These are phyloP conservation scores for Bombus superbus DNA, from an alignment of 1,140 invertebrate species.

Conservation along the genomic window DNA sequence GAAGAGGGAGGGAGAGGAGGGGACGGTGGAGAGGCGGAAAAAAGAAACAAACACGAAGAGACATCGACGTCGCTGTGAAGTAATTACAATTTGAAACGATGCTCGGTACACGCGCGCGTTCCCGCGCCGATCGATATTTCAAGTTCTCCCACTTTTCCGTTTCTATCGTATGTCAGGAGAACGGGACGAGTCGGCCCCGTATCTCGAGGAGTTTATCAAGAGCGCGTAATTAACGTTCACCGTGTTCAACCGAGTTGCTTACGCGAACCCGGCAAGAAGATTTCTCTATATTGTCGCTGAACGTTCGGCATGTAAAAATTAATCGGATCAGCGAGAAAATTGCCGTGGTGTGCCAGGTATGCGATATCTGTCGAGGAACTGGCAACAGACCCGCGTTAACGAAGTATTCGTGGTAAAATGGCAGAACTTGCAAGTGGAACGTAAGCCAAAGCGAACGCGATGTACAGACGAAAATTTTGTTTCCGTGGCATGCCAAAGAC, in stretches of 20 bases:
- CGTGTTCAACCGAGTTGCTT: background rate
- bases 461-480: background rate
- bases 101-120: background rate
- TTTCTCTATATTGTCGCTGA: conserved; percentile 8
- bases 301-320: conserved; percentile 1
- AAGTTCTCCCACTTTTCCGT: conserved; percentile 3
- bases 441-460: background rate
- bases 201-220: conserved; percentile 41
- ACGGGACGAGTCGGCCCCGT: conserved; percentile 3
- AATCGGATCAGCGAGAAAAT: conserved; percentile 12
- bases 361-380: too few relatives aligned
- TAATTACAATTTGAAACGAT: conserved; percentile 37
- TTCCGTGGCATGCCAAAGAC: background rate
- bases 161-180: conserved; percentile 5
- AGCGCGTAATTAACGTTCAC: conserved; percentile 29
- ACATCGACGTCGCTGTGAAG: background rate
- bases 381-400: too few relatives aligned
- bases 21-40: background rate
- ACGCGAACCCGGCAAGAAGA: background rate
- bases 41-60: background rate
- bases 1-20: background rate
- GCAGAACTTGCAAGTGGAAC: background rate
- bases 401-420: too few relatives aligned
- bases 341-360: background rate
- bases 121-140: conserved; percentile 18